Percentiles rank a stretch among this genome's conserved stretches.
Conservation (phyloP, 1,140 invertebrate genomes). For the Drosophila quadrilineata region DNA sequence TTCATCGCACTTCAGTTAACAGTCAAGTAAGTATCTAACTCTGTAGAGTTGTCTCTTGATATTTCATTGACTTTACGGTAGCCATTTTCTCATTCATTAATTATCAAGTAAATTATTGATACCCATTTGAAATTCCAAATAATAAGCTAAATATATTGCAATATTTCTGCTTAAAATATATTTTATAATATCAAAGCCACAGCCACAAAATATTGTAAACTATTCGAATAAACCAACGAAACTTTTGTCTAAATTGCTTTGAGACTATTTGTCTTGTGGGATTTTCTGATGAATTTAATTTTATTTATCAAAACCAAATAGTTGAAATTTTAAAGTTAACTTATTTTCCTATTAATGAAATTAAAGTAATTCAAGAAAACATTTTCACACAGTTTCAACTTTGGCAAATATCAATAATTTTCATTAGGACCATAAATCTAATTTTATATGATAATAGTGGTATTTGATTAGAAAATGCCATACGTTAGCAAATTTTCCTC, state of each 20-base stretch:
- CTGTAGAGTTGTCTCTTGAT: not conserved
- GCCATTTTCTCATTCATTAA: constrained; percentile 25
- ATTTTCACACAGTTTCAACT: not conserved
- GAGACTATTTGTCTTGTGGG: not conserved
- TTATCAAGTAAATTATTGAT: constrained; percentile 47
- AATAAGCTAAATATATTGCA: constrained; percentile 2
- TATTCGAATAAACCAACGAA: constrained; percentile 12
- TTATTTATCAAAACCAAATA: not conserved
- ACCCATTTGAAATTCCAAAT: constrained; percentile 11
- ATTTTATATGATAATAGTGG: not conserved
- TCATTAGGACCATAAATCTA: constrained; percentile 8
- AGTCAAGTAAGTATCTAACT: constrained; percentile 7
- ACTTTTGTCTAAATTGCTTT: constrained; percentile 10
- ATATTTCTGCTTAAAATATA: constrained; percentile 2
- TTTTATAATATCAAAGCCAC: constrained; percentile 3
- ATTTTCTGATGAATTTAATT: not conserved
- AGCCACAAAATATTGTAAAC: constrained; percentile 14
- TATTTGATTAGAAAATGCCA: constrained; percentile 15
- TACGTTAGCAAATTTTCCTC: constrained; percentile 2
- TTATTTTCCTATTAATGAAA: not conserved
- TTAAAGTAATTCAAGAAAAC: not conserved
- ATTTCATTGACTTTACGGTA: constrained; percentile 8
- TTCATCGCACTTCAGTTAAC: constrained; percentile 5
- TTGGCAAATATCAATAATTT: not conserved
- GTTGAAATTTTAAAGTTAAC: not conserved